These are phyloP conservation scores for Scaptomyza hsui DNA, from an alignment of 1,140 invertebrate species.

Conservation along the genomic window DNA sequence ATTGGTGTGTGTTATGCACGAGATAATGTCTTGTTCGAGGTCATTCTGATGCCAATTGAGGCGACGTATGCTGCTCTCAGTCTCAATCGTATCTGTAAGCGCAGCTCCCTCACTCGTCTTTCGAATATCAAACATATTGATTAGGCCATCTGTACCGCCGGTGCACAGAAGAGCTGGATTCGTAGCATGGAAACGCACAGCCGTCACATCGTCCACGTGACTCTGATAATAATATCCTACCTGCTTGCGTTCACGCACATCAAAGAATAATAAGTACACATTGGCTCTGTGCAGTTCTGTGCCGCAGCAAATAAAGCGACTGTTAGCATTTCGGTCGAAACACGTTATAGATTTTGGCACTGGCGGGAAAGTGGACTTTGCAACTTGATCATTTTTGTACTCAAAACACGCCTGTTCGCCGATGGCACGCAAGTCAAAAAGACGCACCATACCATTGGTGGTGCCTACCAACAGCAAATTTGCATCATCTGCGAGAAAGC, in stretches of 20 bases:
- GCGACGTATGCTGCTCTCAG: slow-evolving; percentile 91
- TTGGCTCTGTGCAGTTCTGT: slow-evolving; percentile 89
- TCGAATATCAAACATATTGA: slow-evolving; percentile 93
- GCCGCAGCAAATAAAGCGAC: slow-evolving; percentile 90
- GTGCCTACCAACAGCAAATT: slow-evolving; percentile 63
- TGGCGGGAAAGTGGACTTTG: slow-evolving; percentile 57
- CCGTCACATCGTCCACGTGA: slow-evolving; percentile 93
- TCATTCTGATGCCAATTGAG: slow-evolving; percentile 85
- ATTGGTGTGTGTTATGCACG: slow-evolving; percentile 89
- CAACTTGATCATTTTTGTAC: slow-evolving; percentile 75
- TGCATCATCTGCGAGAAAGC: slow-evolving; percentile 62
- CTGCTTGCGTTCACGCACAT: slow-evolving; percentile 87
- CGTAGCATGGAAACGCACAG: slow-evolving; percentile 91
- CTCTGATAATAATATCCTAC: slow-evolving; percentile 94
- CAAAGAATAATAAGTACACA: slow-evolving; percentile 93
- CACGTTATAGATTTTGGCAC: slow-evolving; percentile 87
- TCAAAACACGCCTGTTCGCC: slow-evolving; percentile 58
- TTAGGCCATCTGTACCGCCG: slow-evolving; percentile 92
- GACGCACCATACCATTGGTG: slow-evolving; percentile 63
- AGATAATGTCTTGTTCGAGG: slow-evolving; percentile 85
- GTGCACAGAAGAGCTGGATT: slow-evolving; percentile 89
- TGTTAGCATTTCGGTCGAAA: slow-evolving; percentile 91
- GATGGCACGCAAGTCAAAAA: slow-evolving; percentile 65
- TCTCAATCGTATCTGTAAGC: slow-evolving; percentile 91
- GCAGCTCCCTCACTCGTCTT: slow-evolving; percentile 92